phyloP scores from a whole-genome alignment of 1,140 invertebrate species.

The Parasteatoda tepidariorum region DNA sequence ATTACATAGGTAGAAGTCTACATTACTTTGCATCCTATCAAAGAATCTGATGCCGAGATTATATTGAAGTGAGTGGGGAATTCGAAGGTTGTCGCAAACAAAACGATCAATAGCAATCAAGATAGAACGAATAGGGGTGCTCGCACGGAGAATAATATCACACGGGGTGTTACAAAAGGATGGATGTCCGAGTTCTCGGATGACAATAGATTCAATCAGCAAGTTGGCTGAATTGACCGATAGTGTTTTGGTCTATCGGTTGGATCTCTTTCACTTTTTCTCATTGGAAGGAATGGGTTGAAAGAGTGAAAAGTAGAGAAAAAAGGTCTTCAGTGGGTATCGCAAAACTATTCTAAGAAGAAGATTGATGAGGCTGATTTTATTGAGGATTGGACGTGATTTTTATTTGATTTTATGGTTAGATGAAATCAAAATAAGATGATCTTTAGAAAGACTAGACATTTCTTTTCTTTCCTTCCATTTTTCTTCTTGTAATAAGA shows the following conservation, averaged over 20 bases:
- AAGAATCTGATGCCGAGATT: not conserved
- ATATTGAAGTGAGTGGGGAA: conserved; percentile 3
- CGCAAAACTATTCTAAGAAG: not conserved
- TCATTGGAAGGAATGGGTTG: conserved; percentile 1
- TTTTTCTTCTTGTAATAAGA: too few species aligned
- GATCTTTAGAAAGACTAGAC: too few species aligned
- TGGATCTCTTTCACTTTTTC: conserved; percentile 28
- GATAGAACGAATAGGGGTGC: conserved; percentile 14
- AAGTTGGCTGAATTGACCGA: conserved; percentile 42
- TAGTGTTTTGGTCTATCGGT: conserved; percentile 56
- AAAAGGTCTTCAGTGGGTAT: conserved; percentile 22
- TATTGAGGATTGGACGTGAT: conserved; percentile 21
- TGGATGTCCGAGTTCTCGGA: conserved; percentile 38
- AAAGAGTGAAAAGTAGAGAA: conserved; percentile 17
- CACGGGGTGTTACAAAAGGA: conserved; percentile 8
- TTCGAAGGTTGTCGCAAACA: not conserved
- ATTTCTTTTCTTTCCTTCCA: too few species aligned
- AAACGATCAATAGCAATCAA: conserved; percentile 54
- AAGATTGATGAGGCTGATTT: conserved; percentile 33
- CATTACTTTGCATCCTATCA: not conserved
- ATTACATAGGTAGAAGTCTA: conserved; percentile 13
- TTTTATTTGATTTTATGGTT: not conserved
- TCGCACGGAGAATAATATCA: conserved; percentile 43
- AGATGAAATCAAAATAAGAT: not conserved
- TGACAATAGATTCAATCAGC: conserved; percentile 61